Conservation (phyloP, 2,888 invertebrate species). For the Catocala nupta region DNA sequence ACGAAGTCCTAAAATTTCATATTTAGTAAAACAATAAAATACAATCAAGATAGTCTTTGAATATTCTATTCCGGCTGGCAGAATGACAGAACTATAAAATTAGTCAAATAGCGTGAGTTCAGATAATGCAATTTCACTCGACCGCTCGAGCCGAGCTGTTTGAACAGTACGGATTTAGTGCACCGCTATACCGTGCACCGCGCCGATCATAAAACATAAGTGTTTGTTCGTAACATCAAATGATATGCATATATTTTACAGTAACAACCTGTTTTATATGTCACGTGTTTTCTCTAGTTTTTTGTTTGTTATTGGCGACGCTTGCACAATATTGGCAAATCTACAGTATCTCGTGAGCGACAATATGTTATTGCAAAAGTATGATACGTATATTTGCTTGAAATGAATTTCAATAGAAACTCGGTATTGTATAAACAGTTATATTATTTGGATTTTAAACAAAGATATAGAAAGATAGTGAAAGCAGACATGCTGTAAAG, state of each 20-base stretch:
- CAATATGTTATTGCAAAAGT: too few relatives aligned
- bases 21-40: constrained; percentile 21
- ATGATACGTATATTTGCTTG: too few relatives aligned
- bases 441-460: too few relatives aligned
- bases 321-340: too few relatives aligned
- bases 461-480: too few relatives aligned
- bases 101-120: constrained; percentile 41
- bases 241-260: constrained; percentile 21
- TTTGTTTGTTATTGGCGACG: constrained; percentile 1
- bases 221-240: constrained; percentile 17
- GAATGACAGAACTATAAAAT: constrained; percentile 46
- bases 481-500: too few relatives aligned
- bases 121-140: constrained; percentile 46
- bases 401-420: too few relatives aligned
- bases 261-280: constrained; percentile 12
- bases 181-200: constrained; percentile 11
- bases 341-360: neutral
- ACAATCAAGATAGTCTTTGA: constrained; percentile 30
- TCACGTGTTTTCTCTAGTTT: constrained; percentile 9
- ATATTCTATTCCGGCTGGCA: constrained; percentile 50
- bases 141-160: constrained; percentile 19
- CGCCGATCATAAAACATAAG: constrained; percentile 31
- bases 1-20: neutral
- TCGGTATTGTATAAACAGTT: too few relatives aligned
- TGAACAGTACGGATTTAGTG: constrained; percentile 42